Conservation (phyloP, 2,113 vertebrate genomes). For the Eolophus roseicapilla region DNA sequence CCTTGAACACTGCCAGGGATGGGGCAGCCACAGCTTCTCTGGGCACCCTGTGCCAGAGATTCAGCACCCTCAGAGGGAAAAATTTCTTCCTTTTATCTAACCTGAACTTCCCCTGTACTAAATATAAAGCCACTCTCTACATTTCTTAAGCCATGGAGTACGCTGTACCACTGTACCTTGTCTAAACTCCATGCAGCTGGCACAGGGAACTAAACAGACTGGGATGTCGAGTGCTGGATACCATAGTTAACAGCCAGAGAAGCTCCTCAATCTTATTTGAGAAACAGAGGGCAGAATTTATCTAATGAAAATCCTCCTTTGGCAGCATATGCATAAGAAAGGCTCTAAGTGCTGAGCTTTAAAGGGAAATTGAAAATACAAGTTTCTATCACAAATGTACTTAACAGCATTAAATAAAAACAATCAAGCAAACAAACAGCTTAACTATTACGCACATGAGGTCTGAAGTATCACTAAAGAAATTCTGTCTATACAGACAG, state of each 20-base stretch:
- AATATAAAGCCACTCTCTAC: not conserved
- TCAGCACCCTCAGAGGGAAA: not conserved
- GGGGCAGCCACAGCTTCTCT: not conserved
- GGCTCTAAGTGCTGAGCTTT: not conserved
- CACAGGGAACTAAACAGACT: not conserved
- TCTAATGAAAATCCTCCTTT: slow-evolving; percentile 7
- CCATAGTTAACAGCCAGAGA: not conserved
- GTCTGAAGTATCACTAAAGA: not conserved
- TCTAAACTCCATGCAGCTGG: not conserved
- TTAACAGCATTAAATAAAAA: not conserved
- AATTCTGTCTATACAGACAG: not conserved
- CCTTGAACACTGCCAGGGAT: not conserved
- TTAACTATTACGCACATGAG: not conserved
- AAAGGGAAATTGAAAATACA: slow-evolving; percentile 5
- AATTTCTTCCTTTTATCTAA: not conserved
- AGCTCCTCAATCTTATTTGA: slow-evolving; percentile 22
- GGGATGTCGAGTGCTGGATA: slow-evolving; percentile 32
- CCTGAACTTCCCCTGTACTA: not conserved
- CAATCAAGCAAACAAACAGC: not conserved
- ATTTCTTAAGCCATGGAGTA: not conserved
- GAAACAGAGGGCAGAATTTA: slow-evolving; percentile 27
- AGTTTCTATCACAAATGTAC: not conserved
- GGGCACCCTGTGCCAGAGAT: not conserved
- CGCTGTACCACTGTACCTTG: not conserved
- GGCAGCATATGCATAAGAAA: not conserved